phyloP scores from a whole-genome alignment of 2,888 invertebrate species.

The Parapristionchus giblindavisi region DNA sequence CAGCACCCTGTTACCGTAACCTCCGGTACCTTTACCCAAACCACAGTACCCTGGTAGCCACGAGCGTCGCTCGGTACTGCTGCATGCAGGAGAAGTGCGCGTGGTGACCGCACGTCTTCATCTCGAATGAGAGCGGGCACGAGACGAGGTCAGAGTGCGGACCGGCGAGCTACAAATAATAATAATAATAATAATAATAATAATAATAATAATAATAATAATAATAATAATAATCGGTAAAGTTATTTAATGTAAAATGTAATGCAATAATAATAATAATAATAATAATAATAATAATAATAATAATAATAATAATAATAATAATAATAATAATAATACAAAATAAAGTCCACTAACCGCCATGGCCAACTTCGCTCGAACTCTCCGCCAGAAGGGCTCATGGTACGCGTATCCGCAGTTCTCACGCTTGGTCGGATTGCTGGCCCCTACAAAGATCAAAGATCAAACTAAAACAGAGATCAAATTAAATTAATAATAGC shows the following conservation, averaged over 20 bases:
- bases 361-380: not conserved
- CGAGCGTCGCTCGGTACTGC: slow-evolving; percentile 80
- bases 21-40: too few relatives aligned
- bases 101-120: slow-evolving; percentile 95
- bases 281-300: too few relatives aligned
- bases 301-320: not conserved
- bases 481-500: too few relatives aligned
- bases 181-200: not conserved
- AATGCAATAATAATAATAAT: slow-evolving; percentile 5
- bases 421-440: too few relatives aligned
- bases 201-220: too few relatives aligned
- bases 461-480: too few relatives aligned
- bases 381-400: not conserved
- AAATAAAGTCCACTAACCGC: not conserved
- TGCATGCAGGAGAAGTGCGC: slow-evolving; percentile 92
- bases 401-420: too few relatives aligned
- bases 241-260: not conserved
- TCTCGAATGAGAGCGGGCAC: slow-evolving; percentile 73
- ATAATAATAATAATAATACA: too few relatives aligned
- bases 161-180: slow-evolving; percentile 6
- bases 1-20: not conserved
- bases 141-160: slow-evolving; percentile 9
- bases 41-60: slow-evolving; percentile 2
- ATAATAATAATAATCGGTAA: too few relatives aligned
- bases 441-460: too few relatives aligned